These are phyloP conservation scores for Drosophila meridiana DNA, from an alignment of 2,888 invertebrate genomes.

Conservation along the genomic window DNA sequence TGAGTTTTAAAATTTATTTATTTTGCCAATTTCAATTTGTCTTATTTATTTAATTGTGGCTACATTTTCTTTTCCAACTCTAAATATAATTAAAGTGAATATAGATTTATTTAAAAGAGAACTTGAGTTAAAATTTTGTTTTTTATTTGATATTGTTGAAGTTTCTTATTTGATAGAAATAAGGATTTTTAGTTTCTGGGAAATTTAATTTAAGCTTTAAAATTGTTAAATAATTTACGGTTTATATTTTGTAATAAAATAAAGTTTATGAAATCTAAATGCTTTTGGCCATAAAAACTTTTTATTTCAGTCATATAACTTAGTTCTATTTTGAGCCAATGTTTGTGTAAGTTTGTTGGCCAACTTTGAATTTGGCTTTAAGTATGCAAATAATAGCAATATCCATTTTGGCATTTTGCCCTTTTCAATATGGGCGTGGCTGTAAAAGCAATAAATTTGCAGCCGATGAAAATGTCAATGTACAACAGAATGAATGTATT, in stretches of 20 bases:
- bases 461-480: neutral
- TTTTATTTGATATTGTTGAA: neutral
- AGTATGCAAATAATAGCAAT: neutral
- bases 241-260: neutral
- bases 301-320: neutral
- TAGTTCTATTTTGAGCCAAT: neutral
- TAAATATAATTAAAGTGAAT: neutral
- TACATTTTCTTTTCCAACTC: neutral
- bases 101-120: neutral
- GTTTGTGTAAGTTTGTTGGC: neutral
- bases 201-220: neutral
- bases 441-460: neutral
- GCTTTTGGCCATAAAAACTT: neutral
- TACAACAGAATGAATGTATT: neutral
- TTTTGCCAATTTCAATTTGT: neutral
- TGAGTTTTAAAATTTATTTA: neutral
- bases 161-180: no score
- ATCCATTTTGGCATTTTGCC: neutral
- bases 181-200: rapidly evolving
- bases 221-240: neutral
- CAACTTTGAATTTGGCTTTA: neutral
- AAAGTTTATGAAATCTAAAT: neutral
- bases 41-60: constrained; percentile 1
- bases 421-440: neutral
- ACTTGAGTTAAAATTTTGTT: neutral